Evolutionary conservation across 30 jellyfish, hydroid and myxozoan genomes (phyloP), one percentile per base, ranked within the genome.

Genomic region (Hydractinia symbiolongicarpus): DNA sequence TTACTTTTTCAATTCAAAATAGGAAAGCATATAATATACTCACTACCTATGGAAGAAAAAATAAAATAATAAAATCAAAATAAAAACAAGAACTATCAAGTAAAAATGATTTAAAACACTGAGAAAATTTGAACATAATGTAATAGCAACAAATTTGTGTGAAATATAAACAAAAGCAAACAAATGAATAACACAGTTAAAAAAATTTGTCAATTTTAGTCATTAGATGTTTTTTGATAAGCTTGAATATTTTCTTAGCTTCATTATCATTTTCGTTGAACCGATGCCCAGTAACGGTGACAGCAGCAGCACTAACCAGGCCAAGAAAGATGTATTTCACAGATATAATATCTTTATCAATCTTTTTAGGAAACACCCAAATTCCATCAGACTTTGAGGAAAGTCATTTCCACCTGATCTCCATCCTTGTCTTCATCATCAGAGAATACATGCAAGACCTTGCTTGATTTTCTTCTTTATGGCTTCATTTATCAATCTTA

Each of bases 321-420:
- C 78, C 78, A 67, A 67, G 50, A 49, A 67, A 67, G 14, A 67
- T 16, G 21, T 67, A 67, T 21, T 67, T 67, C 11, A 21, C 15
- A 11, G 69, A 58, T 10, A 20, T 49, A 67, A 67, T 67, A 10
- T 67, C 78, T 13, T 67, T 67, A 49, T 67, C 78, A 21, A 67
- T 49, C 21, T 67, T 13, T 21, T 67, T 67, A 10, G 78, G 78
- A 67, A 67, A 67, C 50, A 13, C 78, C 78, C 78, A 13, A 11
- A 67, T 10, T 10, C 78, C 78, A 4, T 67, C 78, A 67, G 78
- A 67, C 50, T 13, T 49, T 1, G 21, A 67, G 78, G 21, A 67
- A 67, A 13, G 78, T 67, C 78, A 67, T 67, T 49, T 67, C 51
- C 51, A 67, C 78, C 50, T 67, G 20, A 10, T 67, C 78, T 11